Conservation (phyloP, 2,797 vertebrate species). For the Sebastes oblongus region DNA sequence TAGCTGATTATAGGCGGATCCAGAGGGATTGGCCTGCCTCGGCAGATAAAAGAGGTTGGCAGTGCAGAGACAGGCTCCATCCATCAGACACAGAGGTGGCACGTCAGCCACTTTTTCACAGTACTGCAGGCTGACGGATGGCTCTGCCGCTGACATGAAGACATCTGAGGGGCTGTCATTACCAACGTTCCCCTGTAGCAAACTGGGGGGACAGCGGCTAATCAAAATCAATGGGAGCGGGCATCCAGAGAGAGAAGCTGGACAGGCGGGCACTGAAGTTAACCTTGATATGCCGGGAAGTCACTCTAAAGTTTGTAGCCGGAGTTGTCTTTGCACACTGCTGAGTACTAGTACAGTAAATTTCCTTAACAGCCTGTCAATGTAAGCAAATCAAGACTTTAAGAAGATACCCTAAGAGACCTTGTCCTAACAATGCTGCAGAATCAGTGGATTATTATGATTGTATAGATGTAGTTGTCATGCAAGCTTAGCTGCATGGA, state of each 20-base stretch:
- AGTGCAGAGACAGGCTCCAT: slow-evolving; percentile 67
- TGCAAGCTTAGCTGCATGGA: slow-evolving; percentile 23
- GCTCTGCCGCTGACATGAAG: slow-evolving; percentile 72
- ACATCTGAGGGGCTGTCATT: slow-evolving; percentile 74
- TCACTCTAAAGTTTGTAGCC: slow-evolving; percentile 40
- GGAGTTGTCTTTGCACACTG: slow-evolving; percentile 6
- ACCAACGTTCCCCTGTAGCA: slow-evolving; percentile 51
- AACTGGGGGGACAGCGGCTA: slow-evolving; percentile 44
- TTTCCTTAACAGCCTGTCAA: slow-evolving; percentile 10
- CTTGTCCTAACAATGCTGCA: background rate
- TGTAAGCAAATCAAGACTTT: background rate
- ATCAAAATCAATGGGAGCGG: slow-evolving; percentile 68
- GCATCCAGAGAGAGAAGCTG: slow-evolving; percentile 31
- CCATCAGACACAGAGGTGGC: slow-evolving; percentile 74
- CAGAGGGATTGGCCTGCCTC: slow-evolving; percentile 70
- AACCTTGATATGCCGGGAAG: slow-evolving; percentile 39
- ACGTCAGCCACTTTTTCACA: slow-evolving; percentile 71
- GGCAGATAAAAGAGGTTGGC: slow-evolving; percentile 74
- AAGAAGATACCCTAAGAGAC: background rate
- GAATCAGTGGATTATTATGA: background rate
- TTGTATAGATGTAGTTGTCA: slow-evolving; percentile 2
- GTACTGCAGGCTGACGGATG: slow-evolving; percentile 75
- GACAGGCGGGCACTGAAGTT: slow-evolving; percentile 6
- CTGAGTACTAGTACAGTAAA: background rate
- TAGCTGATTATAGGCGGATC: slow-evolving; percentile 74